Evolutionary conservation across 2,797 vertebrate genomes (phyloP).

Genomic region (Tachyglossus aculeatus): DNA sequence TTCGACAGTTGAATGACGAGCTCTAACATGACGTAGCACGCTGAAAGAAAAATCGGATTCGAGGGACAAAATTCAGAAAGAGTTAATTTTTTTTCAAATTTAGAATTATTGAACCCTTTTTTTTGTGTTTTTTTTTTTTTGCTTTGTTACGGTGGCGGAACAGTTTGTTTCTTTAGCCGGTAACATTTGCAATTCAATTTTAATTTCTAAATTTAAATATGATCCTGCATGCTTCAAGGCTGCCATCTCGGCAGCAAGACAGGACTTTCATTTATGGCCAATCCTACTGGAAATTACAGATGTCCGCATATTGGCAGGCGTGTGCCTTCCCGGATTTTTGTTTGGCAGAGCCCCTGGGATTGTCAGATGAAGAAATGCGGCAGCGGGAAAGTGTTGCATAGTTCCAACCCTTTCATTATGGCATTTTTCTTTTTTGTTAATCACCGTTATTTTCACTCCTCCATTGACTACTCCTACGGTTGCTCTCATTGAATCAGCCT

Average conservation of each 20-base stretch:
- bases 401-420: not conserved
- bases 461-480: constrained; percentile 1
- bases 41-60: not conserved
- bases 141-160: not conserved
- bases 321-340: not conserved
- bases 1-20: no score
- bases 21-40: no score
- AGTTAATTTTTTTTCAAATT: no score
- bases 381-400: not conserved
- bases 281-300: no score
- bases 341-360: constrained; percentile 4
- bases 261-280: no score
- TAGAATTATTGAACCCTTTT: no score
- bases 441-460: not conserved
- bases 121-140: no score
- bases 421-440: not conserved
- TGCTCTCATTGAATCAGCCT: constrained; percentile 25
- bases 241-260: no score
- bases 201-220: no score
- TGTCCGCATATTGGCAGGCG: not conserved
- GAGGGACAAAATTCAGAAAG: not conserved
- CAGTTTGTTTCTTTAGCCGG: not conserved
- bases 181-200: not conserved
- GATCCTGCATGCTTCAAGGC: no score
- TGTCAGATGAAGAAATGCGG: not conserved